Evolutionary conservation across 2,888 invertebrate genomes (phyloP), one percentile per base, ranked within the genome.

Genomic region (Heliconius erato): DNA sequence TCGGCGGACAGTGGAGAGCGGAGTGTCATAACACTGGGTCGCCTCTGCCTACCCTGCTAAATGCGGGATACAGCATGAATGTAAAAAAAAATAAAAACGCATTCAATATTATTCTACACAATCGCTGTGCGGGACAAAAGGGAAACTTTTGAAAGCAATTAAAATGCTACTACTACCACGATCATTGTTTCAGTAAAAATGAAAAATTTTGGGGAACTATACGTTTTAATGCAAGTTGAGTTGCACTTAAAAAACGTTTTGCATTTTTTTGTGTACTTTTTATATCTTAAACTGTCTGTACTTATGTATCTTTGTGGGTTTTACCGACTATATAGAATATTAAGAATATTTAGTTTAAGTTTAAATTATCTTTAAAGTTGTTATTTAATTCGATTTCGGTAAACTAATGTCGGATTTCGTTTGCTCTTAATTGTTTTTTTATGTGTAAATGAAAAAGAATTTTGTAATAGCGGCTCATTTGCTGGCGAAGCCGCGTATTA

Each of bases 81-180:
- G 2, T 49, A 11, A 49, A 49, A 49, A 49, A 14, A 49, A 49
- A 14, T 84, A 83, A 85, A 84, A 85, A 85, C 78, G 81, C 83
- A 84, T 82, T 81, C 83, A 80, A 83, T 82, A 82, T 83, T 77
- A 80, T 83, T 65, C 71, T 71, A 71, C 71, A 82, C 82, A 84
- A 84, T 84, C 79, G 80, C 77, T 79, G 54, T 28, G 26, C 67
- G 40, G 78, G 40, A 83, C 82, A 84, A 84, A 85, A 81, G 79
- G 79, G 44, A 74, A 54, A 79, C 74, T 79, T 84, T 82, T 74
- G 82, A 82, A 82, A 84, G 84, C 82, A 82, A 84, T 84, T 84
- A 84, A 84, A 82, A 83, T 81, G 81, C 76, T 78, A 83, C 79
- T 81, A 83, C 81, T 81, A 32, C 54, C 63, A 11, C 77, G 79